A percentile compares a stretch with the other conserved stretches of the same genome.
These are phyloP conservation scores for Alaudala cheleensis DNA, from an alignment of 2,113 vertebrate species.

Conservation along the genomic window DNA sequence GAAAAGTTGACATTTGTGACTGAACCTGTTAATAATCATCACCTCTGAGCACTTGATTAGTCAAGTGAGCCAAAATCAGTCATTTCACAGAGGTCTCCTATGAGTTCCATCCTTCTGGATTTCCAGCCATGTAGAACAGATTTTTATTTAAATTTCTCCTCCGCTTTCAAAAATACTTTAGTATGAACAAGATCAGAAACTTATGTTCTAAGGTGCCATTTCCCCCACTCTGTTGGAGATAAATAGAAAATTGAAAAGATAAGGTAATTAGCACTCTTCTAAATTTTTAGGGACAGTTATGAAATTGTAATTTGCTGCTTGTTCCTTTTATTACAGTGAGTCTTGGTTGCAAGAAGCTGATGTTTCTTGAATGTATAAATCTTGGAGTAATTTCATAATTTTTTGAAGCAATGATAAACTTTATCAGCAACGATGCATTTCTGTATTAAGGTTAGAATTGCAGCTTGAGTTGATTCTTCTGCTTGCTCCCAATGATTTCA, in stretches of 20 bases:
- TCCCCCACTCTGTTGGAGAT: neutral
- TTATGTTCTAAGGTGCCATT: neutral
- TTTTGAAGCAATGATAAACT: neutral
- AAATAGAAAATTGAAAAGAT: neutral
- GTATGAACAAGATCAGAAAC: neutral
- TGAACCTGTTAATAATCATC: neutral
- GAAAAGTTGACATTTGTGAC: neutral
- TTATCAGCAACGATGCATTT: neutral
- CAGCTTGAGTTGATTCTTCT: neutral
- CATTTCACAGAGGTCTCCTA: neutral
- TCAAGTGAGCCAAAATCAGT: neutral
- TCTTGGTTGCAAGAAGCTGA: rapidly evolving
- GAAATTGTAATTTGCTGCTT: neutral
- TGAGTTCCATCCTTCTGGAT: neutral
- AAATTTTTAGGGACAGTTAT: neutral
- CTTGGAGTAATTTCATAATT: neutral
- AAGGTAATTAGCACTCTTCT: neutral
- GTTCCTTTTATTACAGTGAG: neutral
- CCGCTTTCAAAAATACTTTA: neutral
- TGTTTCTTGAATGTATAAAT: neutral
- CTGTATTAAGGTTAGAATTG: neutral
- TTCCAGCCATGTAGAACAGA: neutral
- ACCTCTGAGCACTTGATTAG: neutral
- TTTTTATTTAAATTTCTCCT: neutral
- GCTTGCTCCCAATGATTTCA: neutral